A percentile compares a stretch with the other conserved stretches of the same genome.
Evolutionary conservation across 1,140 invertebrate genomes (phyloP).

Genomic region (Pseudobourletiella spinata): DNA sequence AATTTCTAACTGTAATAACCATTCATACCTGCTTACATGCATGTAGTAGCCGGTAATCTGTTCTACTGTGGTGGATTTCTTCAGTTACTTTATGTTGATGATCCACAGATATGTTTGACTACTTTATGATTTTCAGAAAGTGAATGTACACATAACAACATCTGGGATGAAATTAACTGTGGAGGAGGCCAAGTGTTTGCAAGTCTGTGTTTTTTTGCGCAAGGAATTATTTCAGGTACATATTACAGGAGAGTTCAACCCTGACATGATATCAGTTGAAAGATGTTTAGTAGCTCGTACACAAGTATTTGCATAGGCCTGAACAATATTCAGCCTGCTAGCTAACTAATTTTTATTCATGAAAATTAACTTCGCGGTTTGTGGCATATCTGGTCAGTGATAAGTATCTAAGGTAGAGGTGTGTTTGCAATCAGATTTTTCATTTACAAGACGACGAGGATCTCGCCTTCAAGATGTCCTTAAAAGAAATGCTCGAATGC

Average conservation of each 20-base stretch:
- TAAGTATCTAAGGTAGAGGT: neutral
- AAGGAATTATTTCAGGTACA: slow-evolving; percentile 13
- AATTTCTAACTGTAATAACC: neutral
- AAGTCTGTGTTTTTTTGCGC: neutral
- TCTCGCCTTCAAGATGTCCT: slow-evolving; percentile 6
- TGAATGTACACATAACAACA: slow-evolving; percentile 2
- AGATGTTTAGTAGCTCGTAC: no score
- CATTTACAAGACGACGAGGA: slow-evolving; percentile 9
- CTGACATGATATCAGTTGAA: no score
- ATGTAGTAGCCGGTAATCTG: no score
- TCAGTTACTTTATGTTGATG: no score
- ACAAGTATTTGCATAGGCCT: neutral
- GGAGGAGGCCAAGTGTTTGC: slow-evolving; percentile 15
- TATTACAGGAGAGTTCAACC: neutral
- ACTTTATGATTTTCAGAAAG: slow-evolving; percentile 13
- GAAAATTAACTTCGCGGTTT: no score
- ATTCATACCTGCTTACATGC: neutral
- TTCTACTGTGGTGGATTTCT: no score
- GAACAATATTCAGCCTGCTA: neutral
- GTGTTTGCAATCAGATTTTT: neutral
- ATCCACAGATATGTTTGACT: no score
- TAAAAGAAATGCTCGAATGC: slow-evolving; percentile 18
- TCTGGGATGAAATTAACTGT: slow-evolving; percentile 12
- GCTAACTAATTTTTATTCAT: neutral
- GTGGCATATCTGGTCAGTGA: neutral